phyloP scores from a whole-genome alignment of 1,140 invertebrate species.

The Aphidius ervi region DNA sequence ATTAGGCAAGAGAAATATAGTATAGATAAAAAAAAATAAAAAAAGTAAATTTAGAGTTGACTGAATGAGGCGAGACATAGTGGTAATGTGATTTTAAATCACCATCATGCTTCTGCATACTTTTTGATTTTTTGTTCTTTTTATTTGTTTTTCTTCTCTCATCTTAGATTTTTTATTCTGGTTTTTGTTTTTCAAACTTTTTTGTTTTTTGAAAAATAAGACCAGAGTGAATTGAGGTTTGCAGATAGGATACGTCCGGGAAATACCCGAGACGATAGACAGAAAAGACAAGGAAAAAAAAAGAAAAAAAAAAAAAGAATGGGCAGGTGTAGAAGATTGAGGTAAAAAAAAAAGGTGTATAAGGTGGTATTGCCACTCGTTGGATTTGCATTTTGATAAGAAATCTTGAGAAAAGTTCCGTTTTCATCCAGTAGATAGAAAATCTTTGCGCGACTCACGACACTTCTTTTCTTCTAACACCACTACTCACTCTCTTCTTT shows the following conservation, averaged over 20 bases:
- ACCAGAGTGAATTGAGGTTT: too few species aligned
- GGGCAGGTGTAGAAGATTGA: slow-evolving; percentile 22
- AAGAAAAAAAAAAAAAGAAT: slow-evolving; percentile 19
- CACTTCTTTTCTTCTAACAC: slow-evolving; percentile 13
- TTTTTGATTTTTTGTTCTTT: too few species aligned
- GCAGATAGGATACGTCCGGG: too few species aligned
- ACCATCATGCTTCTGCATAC: slow-evolving; percentile 2
- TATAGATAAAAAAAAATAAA: slow-evolving; percentile 4
- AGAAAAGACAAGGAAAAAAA: too few species aligned
- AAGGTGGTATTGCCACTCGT: slow-evolving; percentile 32
- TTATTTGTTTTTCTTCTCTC: not conserved
- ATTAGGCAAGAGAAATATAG: slow-evolving; percentile 7
- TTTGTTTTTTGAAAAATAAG: too few species aligned
- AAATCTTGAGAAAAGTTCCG: slow-evolving; percentile 49
- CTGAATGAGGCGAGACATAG: slow-evolving; percentile 7
- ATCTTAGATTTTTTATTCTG: not conserved
- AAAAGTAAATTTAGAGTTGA: slow-evolving; percentile 3
- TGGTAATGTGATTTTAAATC: slow-evolving; percentile 21
- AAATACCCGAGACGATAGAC: too few species aligned
- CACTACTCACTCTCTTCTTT: not conserved
- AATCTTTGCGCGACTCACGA: slow-evolving; percentile 31
- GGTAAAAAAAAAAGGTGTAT: not conserved
- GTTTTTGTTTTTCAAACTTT: too few species aligned
- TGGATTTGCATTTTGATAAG: slow-evolving; percentile 55
- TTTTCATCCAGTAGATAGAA: slow-evolving; percentile 28